These are phyloP conservation scores for Cephus pygmeus DNA, from an alignment of 2,888 invertebrate species.

Conservation along the genomic window DNA sequence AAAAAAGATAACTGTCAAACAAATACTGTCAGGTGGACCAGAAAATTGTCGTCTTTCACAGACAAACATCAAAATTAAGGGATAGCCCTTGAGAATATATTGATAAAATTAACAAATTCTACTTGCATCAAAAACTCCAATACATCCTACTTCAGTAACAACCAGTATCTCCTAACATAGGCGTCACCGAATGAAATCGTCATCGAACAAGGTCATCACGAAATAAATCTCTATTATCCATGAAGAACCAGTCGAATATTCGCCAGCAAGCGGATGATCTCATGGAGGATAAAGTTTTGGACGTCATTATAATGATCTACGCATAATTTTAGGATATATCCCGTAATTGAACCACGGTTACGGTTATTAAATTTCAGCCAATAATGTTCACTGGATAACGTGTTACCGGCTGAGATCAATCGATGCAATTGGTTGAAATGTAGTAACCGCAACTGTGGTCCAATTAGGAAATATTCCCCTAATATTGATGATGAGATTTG, in stretches of 20 bases:
- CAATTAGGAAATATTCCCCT: no score
- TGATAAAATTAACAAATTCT: neutral
- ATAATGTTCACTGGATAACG: no score
- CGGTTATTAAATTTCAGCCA: no score
- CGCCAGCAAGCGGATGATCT: neutral
- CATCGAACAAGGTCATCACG: neutral
- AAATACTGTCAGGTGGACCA: neutral
- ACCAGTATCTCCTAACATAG: neutral
- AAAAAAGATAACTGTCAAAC: neutral
- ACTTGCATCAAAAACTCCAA: neutral
- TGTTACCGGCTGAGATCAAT: no score
- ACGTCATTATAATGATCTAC: neutral
- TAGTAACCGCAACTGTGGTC: no score
- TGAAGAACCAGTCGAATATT: neutral
- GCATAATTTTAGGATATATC: neutral
- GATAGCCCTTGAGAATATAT: neutral
- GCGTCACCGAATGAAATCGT: neutral
- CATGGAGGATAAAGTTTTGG: neutral
- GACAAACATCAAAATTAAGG: neutral
- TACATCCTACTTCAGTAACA: neutral
- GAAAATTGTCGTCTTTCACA: neutral
- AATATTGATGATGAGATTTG: neutral
- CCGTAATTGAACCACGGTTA: no score
- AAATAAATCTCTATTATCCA: neutral
- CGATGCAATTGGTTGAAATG: no score